Conservation (phyloP, 2,888 invertebrate species). For the Endotricha flammealis region DNA sequence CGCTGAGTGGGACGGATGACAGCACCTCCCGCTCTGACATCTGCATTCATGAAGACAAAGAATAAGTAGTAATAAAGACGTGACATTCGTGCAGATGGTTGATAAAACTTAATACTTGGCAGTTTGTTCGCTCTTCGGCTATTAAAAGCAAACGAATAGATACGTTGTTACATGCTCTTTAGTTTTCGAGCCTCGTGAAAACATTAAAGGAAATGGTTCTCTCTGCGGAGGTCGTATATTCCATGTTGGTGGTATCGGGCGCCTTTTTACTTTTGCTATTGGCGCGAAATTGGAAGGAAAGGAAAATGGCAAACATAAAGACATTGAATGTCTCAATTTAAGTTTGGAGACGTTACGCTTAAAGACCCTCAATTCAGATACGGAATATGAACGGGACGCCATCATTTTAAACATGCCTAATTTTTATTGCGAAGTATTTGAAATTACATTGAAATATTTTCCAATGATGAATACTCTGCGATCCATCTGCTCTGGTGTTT, state of each 20-base stretch:
- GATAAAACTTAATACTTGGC: constrained; percentile 73
- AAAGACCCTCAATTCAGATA: constrained; percentile 39
- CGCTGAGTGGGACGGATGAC: constrained; percentile 40
- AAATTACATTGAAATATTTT: constrained; percentile 48
- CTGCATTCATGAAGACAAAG: constrained; percentile 73
- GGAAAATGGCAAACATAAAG: constrained; percentile 69
- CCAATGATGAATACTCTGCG: constrained; percentile 52
- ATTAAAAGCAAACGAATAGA: constrained; percentile 70
- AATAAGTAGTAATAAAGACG: constrained; percentile 76
- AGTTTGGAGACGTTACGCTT: constrained; percentile 49
- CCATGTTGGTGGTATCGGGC: constrained; percentile 59
- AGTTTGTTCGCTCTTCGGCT: constrained; percentile 65
- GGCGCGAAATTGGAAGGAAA: constrained; percentile 63
- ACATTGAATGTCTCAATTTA: constrained; percentile 72
- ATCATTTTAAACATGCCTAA: constrained; percentile 56
- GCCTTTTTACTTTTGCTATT: constrained; percentile 65
- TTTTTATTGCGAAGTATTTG: constrained; percentile 46
- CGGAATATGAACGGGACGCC: constrained; percentile 47
- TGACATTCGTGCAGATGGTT: constrained; percentile 75
- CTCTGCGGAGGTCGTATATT: constrained; percentile 56
- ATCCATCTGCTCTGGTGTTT: constrained; percentile 52
- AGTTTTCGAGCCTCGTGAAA: constrained; percentile 67
- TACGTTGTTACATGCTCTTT: constrained; percentile 70
- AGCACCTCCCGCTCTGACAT: constrained; percentile 35
- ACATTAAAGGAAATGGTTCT: constrained; percentile 68